phyloP scores from a whole-genome alignment of 1,140 invertebrate genomes.

The Zaprionus nigranus region DNA sequence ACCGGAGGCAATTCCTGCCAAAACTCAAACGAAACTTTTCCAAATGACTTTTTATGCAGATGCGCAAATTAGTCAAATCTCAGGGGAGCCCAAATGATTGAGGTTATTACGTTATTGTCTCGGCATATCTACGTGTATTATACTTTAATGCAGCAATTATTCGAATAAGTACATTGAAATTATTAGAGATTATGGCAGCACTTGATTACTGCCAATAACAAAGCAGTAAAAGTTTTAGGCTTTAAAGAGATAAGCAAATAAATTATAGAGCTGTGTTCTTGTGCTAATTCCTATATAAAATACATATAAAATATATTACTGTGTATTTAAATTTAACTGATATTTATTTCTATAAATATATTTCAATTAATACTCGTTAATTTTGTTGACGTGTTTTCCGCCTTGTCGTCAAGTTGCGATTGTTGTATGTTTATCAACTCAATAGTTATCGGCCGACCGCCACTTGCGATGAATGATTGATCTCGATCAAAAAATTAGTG shows the following conservation, averaged over 20 bases:
- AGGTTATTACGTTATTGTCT: background rate
- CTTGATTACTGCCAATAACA: background rate
- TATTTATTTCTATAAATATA: too few species aligned
- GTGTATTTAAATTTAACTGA: too few species aligned
- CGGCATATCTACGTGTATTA: background rate
- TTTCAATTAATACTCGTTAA: too few species aligned
- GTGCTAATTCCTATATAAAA: too few species aligned
- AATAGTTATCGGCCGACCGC: too few species aligned
- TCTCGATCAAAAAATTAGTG: too few species aligned
- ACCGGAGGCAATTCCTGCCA: background rate
- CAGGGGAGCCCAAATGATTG: background rate
- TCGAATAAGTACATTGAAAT: background rate
- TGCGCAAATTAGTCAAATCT: slow-evolving; percentile 5
- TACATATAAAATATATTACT: too few species aligned
- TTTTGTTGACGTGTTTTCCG: too few species aligned
- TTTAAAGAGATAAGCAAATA: background rate
- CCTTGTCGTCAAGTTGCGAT: too few species aligned
- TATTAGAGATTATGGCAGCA: background rate
- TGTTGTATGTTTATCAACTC: too few species aligned
- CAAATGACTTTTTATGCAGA: background rate
- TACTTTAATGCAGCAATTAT: background rate
- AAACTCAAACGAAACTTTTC: background rate
- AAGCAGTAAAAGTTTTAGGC: background rate
- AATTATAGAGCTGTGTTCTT: background rate
- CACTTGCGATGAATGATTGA: too few species aligned